Base-by-base conservation (phyloP, 2,797 vertebrate species). In the Sorex maritimensis region DNA sequence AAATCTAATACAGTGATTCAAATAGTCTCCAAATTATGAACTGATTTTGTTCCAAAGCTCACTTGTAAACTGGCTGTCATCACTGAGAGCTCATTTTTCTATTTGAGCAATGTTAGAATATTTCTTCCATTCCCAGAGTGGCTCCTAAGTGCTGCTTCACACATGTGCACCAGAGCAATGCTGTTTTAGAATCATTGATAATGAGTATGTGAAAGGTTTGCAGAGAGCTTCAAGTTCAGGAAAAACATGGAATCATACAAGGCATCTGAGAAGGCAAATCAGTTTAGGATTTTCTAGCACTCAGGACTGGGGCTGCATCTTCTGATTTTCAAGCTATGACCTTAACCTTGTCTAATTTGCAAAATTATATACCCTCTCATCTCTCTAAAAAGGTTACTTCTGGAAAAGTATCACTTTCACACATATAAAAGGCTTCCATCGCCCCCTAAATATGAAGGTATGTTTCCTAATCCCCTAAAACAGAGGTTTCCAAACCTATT, bases 1-100 rank as follows among this genome's bases (percentile, higher is more conserved):
- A 91, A 93, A 67, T 91, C 74, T 85, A 80, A 49, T 30, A 24
- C 12, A 77, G 74, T 77, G 82, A 86, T 65, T 90, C 75, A 81
- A 72, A 85, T 26, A 30, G 21, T 80, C 38, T 90, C 46, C 71
- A 92, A 85, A 79, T 13, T 78, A 58, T 91, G 82, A 88, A 73
- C 4, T 85, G 67, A 61, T 87, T 93, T 96, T 92, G 28, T 86
- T 90, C 71, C 80, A 90, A 77, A 91, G 92, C 81, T 81, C 61
- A 87, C 82, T 90, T 79, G 46, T 73, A 81, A 91, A 69, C 24
- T 17, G 34, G n/a, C 52, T 95, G 81, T 92, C 65, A 88, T 77
- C 0, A 1, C 41, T 94, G 38, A 88, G 81, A 89, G 78, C 30
- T 89, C 52, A 61, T 78, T 90, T 93, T 90, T 92, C 69, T 71